Conservation (phyloP, 2,113 vertebrate genomes). For the Cyanistes caeruleus region DNA sequence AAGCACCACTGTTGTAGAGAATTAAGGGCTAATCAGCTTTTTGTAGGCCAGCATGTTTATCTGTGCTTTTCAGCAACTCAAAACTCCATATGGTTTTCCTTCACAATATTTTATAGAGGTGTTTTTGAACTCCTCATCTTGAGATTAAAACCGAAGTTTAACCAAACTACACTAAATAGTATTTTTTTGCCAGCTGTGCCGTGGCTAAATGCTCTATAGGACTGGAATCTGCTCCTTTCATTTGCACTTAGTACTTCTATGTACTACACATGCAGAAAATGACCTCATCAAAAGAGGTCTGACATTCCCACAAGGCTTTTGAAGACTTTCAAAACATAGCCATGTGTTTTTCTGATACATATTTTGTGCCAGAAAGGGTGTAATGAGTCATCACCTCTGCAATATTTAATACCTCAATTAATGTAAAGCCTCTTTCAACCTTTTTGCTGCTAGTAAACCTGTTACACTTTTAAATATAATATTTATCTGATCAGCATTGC, state of each 20-base stretch:
- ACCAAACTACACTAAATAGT: neutral
- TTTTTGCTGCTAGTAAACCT: slow-evolving; percentile 53
- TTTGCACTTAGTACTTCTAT: neutral
- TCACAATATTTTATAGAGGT: neutral
- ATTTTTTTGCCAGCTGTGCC: neutral
- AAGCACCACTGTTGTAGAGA: neutral
- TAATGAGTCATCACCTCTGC: slow-evolving; percentile 49
- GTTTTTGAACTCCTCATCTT: neutral
- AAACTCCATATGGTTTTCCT: neutral
- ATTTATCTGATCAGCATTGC: neutral
- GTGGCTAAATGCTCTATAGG: neutral
- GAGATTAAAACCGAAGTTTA: slow-evolving; percentile 24
- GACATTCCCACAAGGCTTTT: slow-evolving; percentile 14
- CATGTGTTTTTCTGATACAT: slow-evolving; percentile 35
- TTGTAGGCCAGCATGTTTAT: neutral
- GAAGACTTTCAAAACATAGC: slow-evolving; percentile 28
- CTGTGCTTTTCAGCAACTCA: neutral
- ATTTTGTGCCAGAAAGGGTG: slow-evolving; percentile 45
- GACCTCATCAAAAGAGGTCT: slow-evolving; percentile 28
- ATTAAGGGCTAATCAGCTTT: neutral
- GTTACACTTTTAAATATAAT: slow-evolving; percentile 30
- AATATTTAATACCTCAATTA: slow-evolving; percentile 52
- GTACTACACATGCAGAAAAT: neutral
- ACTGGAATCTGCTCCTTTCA: neutral
- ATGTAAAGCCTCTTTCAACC: slow-evolving; percentile 27